Base-by-base conservation (phyloP, 2,888 invertebrate genomes). In the Scaptomyza flava region DNA sequence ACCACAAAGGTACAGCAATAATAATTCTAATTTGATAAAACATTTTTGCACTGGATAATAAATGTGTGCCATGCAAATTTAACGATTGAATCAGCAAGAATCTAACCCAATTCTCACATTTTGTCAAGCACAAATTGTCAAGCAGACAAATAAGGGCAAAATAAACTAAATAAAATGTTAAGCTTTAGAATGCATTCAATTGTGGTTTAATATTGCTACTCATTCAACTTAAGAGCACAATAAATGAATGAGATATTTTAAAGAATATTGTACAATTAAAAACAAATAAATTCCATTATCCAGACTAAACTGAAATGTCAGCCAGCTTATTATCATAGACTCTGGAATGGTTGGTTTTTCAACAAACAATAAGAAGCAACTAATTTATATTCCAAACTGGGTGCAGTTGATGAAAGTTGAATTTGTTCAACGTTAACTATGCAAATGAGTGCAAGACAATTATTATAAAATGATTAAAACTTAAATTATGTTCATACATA, bases 251-350 rank as follows among this genome's bases (percentile, higher is more conserved):
- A 23, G 20, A 7, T 8, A 30, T 45, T 58, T 27, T 27, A 27
- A 27, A 6, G 30, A n/a, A 11, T n/a, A n/a, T n/a, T n/a, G n/a
- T n/a, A n/a, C n/a, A n/a, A n/a, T 6, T 64, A 46, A 70, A 57
- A 23, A 9, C 20, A 56, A 63, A 72, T 72, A 58, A 54, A 45
- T 47, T 41, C 12, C 8, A 30, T 34, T 31, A 56, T 64, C 20
- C 17, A 31, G 36, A 9, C 43, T 45, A 17, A 33, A n/a, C 52
- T 27, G 1, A 81, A 75, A 84, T 79, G 79, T 81, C 79, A 81
- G 59, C 11, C 31, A 5, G 6, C 8, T 62, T 50, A 85, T 82
- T 79, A 57, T 31, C 77, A 58, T 61, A 46, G 53, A 62, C 20
- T 17, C 61, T 64, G 12, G 56, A 41, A 27, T 38, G n/a, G 51